Evolutionary conservation across 2,888 invertebrate genomes (phyloP), one percentile per base, ranked within the genome.

Genomic region (Aproaerema taeniolella): DNA sequence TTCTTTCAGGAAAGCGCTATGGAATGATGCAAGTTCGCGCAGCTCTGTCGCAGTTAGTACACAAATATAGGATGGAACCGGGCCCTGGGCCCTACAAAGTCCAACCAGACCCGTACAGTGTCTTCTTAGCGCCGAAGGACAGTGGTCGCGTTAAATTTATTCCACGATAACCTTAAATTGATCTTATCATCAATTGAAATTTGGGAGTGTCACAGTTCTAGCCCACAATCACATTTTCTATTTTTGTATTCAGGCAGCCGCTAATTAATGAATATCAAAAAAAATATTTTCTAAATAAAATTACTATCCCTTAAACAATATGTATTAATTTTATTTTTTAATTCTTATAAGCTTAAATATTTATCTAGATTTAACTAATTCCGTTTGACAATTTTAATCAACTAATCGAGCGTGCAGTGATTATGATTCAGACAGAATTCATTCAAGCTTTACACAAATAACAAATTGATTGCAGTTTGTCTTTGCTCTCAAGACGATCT

Each of bases 21-120:
- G 80, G 79, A 1, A 49, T 75, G 60, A 65, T 78, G 67, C 80
- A 79, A 57, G 50, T 79, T 20, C 69, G 79, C 15, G 61, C 76
- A 1, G 76, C 77, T 0, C 35, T 80, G 7, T 70, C 76, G 1
- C 76, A 79, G 34, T 47, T 80, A 31, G 44, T 78, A 2, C 45
- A 50, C 33, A 66, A 64, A 12, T 80, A 61, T 49, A 61, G 49
- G 45, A 44, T 80, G 15, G 55, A 55, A 31, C 58, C 66, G 1
- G 62, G 34, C 13, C 34, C 51, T 2, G 58, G 57, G 16, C 61
- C 66, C 0, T 63, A 68, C 35, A 11, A 45, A 1, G 41, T 70
- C 1, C 46, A 49, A 32, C 46, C 49, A 0, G 75, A 79, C 39
- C 67, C 77, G 0, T 65, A 74, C 50, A 63, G 67, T 31, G 55